Percentiles rank a stretch among this genome's conserved stretches.
Conservation (phyloP, 2,888 invertebrate species). For the Resseliella maxima region DNA sequence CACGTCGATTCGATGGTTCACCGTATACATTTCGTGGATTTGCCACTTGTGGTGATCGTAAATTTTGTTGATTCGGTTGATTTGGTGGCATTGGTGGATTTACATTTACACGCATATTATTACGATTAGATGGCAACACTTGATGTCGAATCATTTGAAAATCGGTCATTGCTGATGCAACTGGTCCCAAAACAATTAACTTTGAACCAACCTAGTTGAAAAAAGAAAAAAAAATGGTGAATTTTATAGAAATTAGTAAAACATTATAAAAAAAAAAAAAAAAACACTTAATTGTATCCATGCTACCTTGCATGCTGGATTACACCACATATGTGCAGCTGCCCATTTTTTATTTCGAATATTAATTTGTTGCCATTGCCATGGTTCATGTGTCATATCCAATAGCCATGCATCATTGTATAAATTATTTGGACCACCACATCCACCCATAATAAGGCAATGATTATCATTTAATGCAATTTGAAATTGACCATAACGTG, state of each 20-base stretch:
- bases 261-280: not conserved
- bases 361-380: conserved; percentile 81
- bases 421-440: conserved; percentile 86
- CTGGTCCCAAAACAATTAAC: conserved; percentile 75
- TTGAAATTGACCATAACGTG: conserved; percentile 94
- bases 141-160: conserved; percentile 67
- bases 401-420: conserved; percentile 93
- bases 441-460: conserved; percentile 86
- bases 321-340: conserved; percentile 91
- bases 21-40: not conserved
- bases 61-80: not conserved
- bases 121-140: conserved; percentile 60
- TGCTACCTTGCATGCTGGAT: conserved; percentile 82
- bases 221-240: not conserved
- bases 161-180: conserved; percentile 66
- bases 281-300: too few relatives aligned
- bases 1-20: conserved; percentile 32
- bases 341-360: conserved; percentile 83
- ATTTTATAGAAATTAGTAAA: too few relatives aligned
- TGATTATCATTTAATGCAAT: conserved; percentile 81
- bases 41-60: not conserved
- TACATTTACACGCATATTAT: not conserved
- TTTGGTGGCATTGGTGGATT: conserved; percentile 20
- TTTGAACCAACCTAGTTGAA: conserved; percentile 75
- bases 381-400: conserved; percentile 77